Percentiles rank a stretch among this genome's conserved stretches.
Conservation (phyloP, 1,140 invertebrate genomes). For the Eueides isabella region DNA sequence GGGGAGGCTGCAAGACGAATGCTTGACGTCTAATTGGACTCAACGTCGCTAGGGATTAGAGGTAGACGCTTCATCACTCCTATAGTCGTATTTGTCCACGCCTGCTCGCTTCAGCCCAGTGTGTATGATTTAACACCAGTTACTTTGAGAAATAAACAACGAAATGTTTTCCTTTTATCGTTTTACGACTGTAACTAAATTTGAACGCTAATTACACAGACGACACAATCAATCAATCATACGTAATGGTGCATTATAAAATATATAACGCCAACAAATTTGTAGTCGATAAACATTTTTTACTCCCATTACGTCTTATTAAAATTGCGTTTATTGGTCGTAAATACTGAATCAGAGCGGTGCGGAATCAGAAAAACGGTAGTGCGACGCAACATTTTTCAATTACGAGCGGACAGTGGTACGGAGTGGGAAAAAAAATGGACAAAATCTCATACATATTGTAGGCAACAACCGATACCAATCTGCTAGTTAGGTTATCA, state of each 20-base stretch:
- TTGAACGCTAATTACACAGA: slow-evolving; percentile 19
- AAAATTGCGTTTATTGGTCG: slow-evolving; percentile 44
- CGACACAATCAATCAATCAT: slow-evolving; percentile 23
- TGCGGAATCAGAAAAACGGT: slow-evolving; percentile 41
- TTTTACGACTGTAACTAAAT: background rate
- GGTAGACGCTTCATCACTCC: slow-evolving; percentile 62
- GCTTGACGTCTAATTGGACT: slow-evolving; percentile 74
- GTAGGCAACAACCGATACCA: slow-evolving; percentile 64
- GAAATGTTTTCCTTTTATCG: background rate
- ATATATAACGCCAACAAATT: slow-evolving; percentile 29
- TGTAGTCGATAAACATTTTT: slow-evolving; percentile 25
- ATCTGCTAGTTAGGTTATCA: slow-evolving; percentile 61
- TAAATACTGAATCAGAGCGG: slow-evolving; percentile 38
- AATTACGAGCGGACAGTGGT: slow-evolving; percentile 61
- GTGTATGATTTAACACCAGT: slow-evolving; percentile 47
- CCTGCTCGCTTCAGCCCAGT: slow-evolving; percentile 41
- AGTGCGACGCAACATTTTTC: slow-evolving; percentile 54
- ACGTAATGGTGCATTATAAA: slow-evolving; percentile 15
- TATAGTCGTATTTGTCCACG: slow-evolving; percentile 64
- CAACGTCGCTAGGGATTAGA: slow-evolving; percentile 70
- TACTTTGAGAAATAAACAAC: slow-evolving; percentile 7
- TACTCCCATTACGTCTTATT: slow-evolving; percentile 21
- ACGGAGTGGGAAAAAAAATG: slow-evolving; percentile 57
- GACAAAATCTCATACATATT: slow-evolving; percentile 74
- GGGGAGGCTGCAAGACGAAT: slow-evolving; percentile 64